Conservation (phyloP, 2,797 vertebrate genomes). For the Tolypeutes matacus region DNA sequence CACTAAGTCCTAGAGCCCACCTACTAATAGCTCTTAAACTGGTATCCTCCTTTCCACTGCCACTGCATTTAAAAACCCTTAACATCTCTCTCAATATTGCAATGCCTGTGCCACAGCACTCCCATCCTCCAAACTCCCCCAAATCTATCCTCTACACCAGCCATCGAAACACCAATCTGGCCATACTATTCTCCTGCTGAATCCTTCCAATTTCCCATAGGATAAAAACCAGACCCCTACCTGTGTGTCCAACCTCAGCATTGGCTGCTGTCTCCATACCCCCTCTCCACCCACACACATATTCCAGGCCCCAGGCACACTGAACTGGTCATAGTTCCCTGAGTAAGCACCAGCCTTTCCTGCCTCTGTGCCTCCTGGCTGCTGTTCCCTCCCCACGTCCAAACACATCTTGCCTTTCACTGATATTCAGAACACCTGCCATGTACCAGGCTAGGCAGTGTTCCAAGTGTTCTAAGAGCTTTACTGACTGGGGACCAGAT, state of each 20-base stretch:
- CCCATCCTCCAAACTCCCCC: not conserved
- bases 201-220: not conserved
- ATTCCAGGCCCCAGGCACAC: not conserved
- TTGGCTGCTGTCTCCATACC: not conserved
- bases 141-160: not conserved
- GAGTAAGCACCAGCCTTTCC: not conserved
- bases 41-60: not conserved
- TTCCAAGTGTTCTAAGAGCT: not conserved
- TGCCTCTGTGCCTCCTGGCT: not conserved
- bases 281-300: too few species aligned
- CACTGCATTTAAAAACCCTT: not conserved
- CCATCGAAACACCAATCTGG: not conserved
- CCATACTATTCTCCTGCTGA: not conserved
- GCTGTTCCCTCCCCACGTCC: not conserved
- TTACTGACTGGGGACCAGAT: not conserved
- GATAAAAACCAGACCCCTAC: not conserved
- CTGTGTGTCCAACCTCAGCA: not conserved
- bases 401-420: not conserved
- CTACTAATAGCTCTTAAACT: not conserved
- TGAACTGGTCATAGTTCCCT: not conserved
- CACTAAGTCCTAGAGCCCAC: not conserved
- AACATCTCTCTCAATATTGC: not conserved
- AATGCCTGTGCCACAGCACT: not conserved
- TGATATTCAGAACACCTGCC: not conserved
- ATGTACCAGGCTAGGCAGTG: not conserved